A percentile compares a stretch with the other conserved stretches of the same genome.
These are phyloP conservation scores for Drosophila sucinea DNA, from an alignment of 1,140 invertebrate species.

Conservation along the genomic window DNA sequence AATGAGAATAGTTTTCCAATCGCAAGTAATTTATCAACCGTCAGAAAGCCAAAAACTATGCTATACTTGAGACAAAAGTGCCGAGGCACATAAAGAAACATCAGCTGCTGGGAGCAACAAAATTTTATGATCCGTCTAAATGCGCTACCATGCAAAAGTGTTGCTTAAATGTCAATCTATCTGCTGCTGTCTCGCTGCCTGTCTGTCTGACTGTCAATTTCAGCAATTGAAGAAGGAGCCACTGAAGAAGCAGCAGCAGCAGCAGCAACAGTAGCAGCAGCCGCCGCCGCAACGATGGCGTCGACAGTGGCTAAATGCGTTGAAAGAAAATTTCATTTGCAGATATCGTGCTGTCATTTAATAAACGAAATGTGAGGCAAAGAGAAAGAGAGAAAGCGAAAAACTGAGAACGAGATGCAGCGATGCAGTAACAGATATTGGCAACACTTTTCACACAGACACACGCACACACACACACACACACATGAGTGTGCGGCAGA, in stretches of 20 bases:
- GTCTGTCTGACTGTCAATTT: slow-evolving; percentile 78
- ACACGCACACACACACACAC: slow-evolving; percentile 44
- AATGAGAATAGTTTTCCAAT: slow-evolving; percentile 1
- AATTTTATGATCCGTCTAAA: slow-evolving; percentile 77
- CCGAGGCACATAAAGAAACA: slow-evolving; percentile 61
- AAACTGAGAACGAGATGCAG: slow-evolving; percentile 59
- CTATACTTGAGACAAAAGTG: slow-evolving; percentile 66
- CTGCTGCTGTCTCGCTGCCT: slow-evolving; percentile 34
- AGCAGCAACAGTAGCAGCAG: slow-evolving; percentile 18
- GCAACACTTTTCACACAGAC: slow-evolving; percentile 74
- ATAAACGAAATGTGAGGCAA: slow-evolving; percentile 75
- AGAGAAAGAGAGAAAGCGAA: slow-evolving; percentile 13
- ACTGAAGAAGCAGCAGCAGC: slow-evolving; percentile 22
- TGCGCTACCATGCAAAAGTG: slow-evolving; percentile 70
- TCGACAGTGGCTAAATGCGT: slow-evolving; percentile 68
- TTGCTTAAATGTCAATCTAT: slow-evolving; percentile 82
- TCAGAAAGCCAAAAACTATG: slow-evolving; percentile 69
- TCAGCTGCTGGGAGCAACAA: slow-evolving; percentile 44
- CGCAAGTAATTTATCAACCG: slow-evolving; percentile 32
- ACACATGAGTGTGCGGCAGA: slow-evolving; percentile 58
- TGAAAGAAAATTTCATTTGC: slow-evolving; percentile 82
- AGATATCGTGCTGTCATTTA: slow-evolving; percentile 83
- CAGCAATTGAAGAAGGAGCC: slow-evolving; percentile 65
- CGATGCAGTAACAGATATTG: slow-evolving; percentile 80
- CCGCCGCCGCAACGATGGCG: slow-evolving; percentile 20